Percentiles rank a stretch among this genome's conserved stretches.
Conservation (phyloP, 2,113 vertebrate species). For the Typhlomys cinereus region DNA sequence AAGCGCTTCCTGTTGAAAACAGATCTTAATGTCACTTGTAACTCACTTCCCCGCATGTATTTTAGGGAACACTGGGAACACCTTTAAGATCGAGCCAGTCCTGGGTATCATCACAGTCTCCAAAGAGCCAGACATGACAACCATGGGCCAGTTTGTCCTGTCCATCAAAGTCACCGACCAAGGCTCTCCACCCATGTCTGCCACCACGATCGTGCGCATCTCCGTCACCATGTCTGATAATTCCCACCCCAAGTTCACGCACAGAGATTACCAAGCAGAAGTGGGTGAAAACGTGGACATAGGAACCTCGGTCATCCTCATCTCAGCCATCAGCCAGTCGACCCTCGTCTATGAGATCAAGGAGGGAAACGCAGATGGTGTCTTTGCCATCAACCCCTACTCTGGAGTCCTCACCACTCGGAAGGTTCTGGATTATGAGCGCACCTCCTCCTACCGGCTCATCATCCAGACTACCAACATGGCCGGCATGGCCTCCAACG, state of each 20-base stretch:
- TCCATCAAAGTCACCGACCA: constrained; percentile 93
- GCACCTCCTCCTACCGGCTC: constrained; percentile 88
- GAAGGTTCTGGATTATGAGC: constrained; percentile 92
- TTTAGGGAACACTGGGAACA: constrained; percentile 94
- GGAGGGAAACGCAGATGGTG: constrained; percentile 88
- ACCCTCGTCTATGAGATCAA: constrained; percentile 95
- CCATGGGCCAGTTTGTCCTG: constrained; percentile 93
- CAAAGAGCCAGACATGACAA: constrained; percentile 92
- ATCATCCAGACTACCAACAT: constrained; percentile 95
- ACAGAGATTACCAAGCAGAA: constrained; percentile 94
- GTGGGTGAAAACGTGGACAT: constrained; percentile 92
- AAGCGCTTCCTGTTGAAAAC: not conserved
- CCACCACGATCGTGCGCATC: constrained; percentile 93
- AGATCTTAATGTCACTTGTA: not conserved
- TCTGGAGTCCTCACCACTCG: constrained; percentile 95
- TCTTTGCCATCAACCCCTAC: constrained; percentile 95
- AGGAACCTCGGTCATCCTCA: constrained; percentile 92
- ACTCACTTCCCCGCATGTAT: constrained; percentile 74
- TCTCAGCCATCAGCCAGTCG: constrained; percentile 95
- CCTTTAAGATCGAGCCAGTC: constrained; percentile 95
- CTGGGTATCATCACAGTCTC: constrained; percentile 94
- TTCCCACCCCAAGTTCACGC: constrained; percentile 93
- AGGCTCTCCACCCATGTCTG: constrained; percentile 92
- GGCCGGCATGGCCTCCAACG: constrained; percentile 96
- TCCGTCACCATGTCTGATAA: constrained; percentile 96